These are phyloP conservation scores for Leptopilina clavipes DNA, from an alignment of 1,140 invertebrate species.

Conservation along the genomic window DNA sequence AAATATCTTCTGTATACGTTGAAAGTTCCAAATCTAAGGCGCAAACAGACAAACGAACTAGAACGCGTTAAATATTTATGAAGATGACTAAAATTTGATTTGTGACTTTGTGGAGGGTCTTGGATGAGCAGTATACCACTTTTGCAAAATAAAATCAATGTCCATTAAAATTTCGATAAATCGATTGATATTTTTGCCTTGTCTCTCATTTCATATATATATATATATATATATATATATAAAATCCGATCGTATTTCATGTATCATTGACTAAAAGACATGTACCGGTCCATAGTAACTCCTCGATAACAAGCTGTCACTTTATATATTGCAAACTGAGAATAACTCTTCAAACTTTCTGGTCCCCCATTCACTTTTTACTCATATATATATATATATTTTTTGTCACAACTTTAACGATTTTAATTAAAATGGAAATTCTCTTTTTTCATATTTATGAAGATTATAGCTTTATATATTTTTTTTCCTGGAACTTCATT, in stretches of 20 bases:
- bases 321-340: constrained; percentile 18
- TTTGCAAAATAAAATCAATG: constrained; percentile 35
- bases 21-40: too few species aligned
- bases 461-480: too few species aligned
- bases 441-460: background rate
- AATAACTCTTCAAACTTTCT: background rate
- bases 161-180: constrained; percentile 39
- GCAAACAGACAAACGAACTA: background rate
- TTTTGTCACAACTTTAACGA: background rate
- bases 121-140: constrained; percentile 23
- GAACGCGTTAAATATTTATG: constrained; percentile 42
- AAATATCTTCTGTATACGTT: too few species aligned
- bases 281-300: background rate
- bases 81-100: constrained; percentile 39
- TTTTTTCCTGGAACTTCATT: too few species aligned
- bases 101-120: constrained; percentile 32
- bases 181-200: constrained; percentile 21
- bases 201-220: background rate
- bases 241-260: background rate
- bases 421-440: background rate
- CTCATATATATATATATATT: too few species aligned
- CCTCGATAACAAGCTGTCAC: background rate
- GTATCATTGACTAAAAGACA: background rate
- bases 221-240: background rate
- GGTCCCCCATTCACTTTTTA: background rate